Evolutionary conservation across 2,888 invertebrate genomes (phyloP).

Genomic region (Orthonychiurus folsomi): DNA sequence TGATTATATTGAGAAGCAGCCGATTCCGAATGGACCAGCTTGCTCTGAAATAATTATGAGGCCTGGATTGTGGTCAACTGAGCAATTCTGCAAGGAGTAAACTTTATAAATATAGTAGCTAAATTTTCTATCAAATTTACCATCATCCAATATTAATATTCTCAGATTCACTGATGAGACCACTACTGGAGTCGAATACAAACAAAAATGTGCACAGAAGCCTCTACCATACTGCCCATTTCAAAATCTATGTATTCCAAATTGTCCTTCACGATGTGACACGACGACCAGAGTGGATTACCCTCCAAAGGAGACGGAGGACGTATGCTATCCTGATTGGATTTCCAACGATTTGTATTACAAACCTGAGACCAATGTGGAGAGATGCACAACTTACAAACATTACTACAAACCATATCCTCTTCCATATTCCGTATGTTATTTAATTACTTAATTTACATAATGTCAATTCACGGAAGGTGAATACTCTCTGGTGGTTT

Average conservation of each 20-base stretch:
- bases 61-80: constrained; percentile 30
- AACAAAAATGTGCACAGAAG: constrained; percentile 18
- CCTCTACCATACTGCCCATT: constrained; percentile 10
- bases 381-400: constrained; percentile 35
- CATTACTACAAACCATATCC: constrained; percentile 30
- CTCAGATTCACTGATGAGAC: constrained; percentile 24
- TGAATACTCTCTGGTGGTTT: constrained; percentile 6
- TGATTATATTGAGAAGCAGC: constrained; percentile 29
- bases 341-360: constrained; percentile 30
- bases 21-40: constrained; percentile 32
- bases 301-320: constrained; percentile 19
- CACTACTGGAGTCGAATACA: constrained; percentile 19
- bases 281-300: constrained; percentile 27
- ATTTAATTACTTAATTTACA: neutral
- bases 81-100: constrained; percentile 31
- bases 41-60: constrained; percentile 22
- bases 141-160: neutral
- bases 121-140: neutral
- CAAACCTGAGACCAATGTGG: constrained; percentile 27
- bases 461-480: no score
- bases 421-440: constrained; percentile 15
- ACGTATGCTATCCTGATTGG: constrained; percentile 27
- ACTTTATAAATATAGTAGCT: no score
- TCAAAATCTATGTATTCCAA: constrained; percentile 17
- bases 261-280: constrained; percentile 23